These are phyloP conservation scores for Otolemur crassicaudatus DNA, from an alignment of 2,797 vertebrate genomes.

Conservation along the genomic window DNA sequence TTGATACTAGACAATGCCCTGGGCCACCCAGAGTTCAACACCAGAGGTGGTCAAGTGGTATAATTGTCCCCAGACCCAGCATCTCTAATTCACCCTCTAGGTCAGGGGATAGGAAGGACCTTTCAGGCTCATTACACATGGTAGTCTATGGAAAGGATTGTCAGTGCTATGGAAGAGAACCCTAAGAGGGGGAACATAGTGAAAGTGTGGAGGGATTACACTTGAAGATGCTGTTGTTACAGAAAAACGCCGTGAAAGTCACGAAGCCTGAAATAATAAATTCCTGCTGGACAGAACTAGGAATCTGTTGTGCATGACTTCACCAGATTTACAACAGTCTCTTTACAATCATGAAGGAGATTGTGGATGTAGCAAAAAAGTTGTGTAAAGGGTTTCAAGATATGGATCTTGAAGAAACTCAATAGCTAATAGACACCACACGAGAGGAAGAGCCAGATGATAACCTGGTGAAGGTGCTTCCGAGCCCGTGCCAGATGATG, in stretches of 20 bases:
- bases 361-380: background rate
- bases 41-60: background rate
- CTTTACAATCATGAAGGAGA: background rate
- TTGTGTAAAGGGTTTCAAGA: background rate
- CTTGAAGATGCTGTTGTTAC: background rate
- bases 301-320: background rate
- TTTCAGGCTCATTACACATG: background rate
- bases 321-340: background rate
- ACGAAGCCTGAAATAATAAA: background rate
- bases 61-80: background rate
- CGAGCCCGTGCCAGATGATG: background rate
- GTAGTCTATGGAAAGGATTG: background rate
- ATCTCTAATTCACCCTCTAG: background rate
- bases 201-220: background rate
- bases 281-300: background rate
- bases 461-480: background rate
- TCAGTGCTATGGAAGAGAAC: background rate
- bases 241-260: background rate
- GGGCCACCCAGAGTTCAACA: background rate
- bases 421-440: background rate
- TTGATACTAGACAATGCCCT: background rate
- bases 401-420: background rate
- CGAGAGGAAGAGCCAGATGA: background rate
- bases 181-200: background rate
- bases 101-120: background rate